Evolutionary conservation across 2,888 invertebrate species (phyloP), one percentile per base, ranked within the genome.

Genomic region (Caenorhabditis sp.): DNA sequence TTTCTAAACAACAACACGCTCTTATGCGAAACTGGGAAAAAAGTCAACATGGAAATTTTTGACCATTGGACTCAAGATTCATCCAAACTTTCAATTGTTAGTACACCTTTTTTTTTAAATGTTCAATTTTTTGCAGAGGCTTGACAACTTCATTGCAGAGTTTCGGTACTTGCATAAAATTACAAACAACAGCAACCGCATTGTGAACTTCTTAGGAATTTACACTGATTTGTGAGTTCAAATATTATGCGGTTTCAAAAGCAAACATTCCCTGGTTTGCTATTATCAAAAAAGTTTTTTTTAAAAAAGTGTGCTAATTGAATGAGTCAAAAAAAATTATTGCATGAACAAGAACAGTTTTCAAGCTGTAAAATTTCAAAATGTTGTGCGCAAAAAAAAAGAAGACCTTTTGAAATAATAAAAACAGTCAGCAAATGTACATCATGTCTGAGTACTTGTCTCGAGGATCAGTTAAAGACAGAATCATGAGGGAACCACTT

Each of bases 181-280:
- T 22, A 84, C 83, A 26, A 80, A 82, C 50, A 69, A 71, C 24
- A 82, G 77, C 28, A 78, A 80, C 24, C 69, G 84, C 6, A 83
- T 88, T 28, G 88, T 85, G 13, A 85, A 87, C 37, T 86, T 88
- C 37, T 28, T 87, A 3, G 88, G 88, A 22, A 67, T 88, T 8
- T 86, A 84, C 47, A 62, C 83, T 13, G 86, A 86, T 58, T n/a
- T 50, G 71, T 72, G 40, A 72, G 72, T 78, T 60, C 2, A 24
- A 28, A 9, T 11, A 18, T n/a, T n/a, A n/a, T n/a, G n/a, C n/a
- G n/a, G n/a, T n/a, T n/a, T n/a, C n/a, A n/a, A n/a, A n/a, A n/a
- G n/a, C n/a, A n/a, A n/a, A n/a, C n/a, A n/a, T n/a, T n/a, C n/a
- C n/a, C n/a, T n/a, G n/a, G n/a, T n/a, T n/a, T n/a, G n/a, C n/a